Percentiles rank a stretch among this genome's conserved stretches.
phyloP scores from a whole-genome alignment of 2,113 vertebrate genomes.

The Pyrgilauda ruficollis region DNA sequence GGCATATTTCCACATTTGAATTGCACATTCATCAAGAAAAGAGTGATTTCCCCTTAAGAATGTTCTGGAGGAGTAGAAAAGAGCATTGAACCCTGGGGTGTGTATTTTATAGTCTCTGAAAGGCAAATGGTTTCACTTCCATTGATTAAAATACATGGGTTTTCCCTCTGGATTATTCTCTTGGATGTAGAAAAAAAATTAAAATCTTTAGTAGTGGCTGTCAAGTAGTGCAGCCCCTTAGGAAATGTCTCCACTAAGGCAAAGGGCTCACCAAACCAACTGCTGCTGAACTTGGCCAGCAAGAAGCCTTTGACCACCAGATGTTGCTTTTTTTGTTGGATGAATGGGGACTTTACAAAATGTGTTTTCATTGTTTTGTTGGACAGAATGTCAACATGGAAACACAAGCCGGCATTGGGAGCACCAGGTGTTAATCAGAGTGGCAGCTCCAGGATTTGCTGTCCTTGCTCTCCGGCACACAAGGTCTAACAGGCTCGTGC shows the following conservation, averaged over 20 bases:
- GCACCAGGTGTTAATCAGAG: background rate
- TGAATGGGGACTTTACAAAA: background rate
- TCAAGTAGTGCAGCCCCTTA: background rate
- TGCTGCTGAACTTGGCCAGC: background rate
- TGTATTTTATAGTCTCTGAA: slow-evolving; percentile 50
- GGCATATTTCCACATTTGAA: slow-evolving; percentile 58
- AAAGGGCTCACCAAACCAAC: background rate
- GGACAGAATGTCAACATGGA: slow-evolving; percentile 37
- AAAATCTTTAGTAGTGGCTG: background rate
- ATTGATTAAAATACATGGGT: slow-evolving; percentile 53
- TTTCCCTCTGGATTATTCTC: slow-evolving; percentile 56
- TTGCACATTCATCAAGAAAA: slow-evolving; percentile 63
- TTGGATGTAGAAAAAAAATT: background rate
- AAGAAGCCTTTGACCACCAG: slow-evolving; percentile 49
- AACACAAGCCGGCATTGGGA: background rate
- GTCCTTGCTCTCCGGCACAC: background rate
- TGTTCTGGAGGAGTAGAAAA: slow-evolving; percentile 50
- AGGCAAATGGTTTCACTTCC: slow-evolving; percentile 51
- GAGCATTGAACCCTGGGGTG: slow-evolving; percentile 57
- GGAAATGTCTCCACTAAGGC: background rate
- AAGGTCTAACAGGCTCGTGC: background rate
- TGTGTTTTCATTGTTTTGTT: slow-evolving; percentile 12
- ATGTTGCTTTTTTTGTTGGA: slow-evolving; percentile 22
- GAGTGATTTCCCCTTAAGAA: slow-evolving; percentile 57
- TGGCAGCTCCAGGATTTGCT: background rate